phyloP scores from a whole-genome alignment of 2,797 vertebrate species.

The Sternotherus odoratus region DNA sequence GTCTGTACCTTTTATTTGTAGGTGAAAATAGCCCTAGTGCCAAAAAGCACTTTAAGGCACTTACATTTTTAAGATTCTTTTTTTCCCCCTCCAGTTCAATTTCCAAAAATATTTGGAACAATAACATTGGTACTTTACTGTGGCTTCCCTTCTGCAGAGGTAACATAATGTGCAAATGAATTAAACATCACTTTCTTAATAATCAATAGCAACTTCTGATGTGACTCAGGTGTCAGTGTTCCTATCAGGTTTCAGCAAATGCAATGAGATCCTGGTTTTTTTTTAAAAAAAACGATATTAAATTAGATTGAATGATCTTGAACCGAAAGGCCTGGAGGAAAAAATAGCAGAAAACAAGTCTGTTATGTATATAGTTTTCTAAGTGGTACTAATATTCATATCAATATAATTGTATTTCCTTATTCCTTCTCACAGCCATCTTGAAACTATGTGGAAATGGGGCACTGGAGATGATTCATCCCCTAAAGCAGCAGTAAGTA shows the following conservation, averaged over 20 bases:
- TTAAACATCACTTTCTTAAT: neutral
- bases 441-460: constrained; percentile 91
- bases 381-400: neutral
- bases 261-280: neutral
- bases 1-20: neutral
- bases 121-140: neutral
- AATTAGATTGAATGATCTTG: neutral
- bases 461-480: constrained; percentile 86
- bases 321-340: neutral
- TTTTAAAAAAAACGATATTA: neutral
- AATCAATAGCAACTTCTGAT: neutral
- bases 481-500: constrained; percentile 85
- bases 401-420: neutral
- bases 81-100: neutral
- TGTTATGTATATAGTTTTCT: neutral
- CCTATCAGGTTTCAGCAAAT: neutral
- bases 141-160: neutral
- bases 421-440: constrained; percentile 39
- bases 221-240: neutral
- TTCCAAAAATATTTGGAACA: neutral
- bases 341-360: neutral
- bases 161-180: neutral
- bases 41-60: neutral
- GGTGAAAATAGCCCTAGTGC: neutral
- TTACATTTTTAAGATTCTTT: neutral